Percentiles rank a stretch among this genome's conserved stretches.
phyloP scores from a whole-genome alignment of 2,888 invertebrate genomes.

The Plagodis pulveraria region DNA sequence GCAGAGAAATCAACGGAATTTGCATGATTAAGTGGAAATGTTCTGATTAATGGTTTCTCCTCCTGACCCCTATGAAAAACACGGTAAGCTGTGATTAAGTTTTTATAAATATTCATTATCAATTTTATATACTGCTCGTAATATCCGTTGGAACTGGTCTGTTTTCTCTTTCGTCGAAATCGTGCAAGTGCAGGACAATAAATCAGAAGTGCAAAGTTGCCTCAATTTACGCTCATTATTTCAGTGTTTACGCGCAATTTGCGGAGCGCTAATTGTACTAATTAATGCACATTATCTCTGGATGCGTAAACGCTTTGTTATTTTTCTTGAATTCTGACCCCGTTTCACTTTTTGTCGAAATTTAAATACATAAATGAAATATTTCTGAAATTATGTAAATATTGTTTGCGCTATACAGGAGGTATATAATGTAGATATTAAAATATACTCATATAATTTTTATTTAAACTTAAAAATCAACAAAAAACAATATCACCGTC shows the following conservation, averaged over 20 bases:
- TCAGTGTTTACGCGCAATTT: slow-evolving; percentile 80
- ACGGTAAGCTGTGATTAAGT: slow-evolving; percentile 73
- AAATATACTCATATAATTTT: no score
- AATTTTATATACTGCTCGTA: slow-evolving; percentile 78
- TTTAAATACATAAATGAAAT: not conserved
- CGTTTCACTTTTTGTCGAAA: slow-evolving; percentile 43
- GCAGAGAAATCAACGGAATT: slow-evolving; percentile 57
- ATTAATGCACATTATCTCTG: slow-evolving; percentile 79
- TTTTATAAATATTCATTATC: slow-evolving; percentile 83
- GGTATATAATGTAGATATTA: no score
- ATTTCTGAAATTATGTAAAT: no score
- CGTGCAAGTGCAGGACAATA: slow-evolving; percentile 80
- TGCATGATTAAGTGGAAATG: slow-evolving; percentile 75
- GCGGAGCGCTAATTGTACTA: slow-evolving; percentile 83
- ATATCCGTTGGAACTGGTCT: slow-evolving; percentile 78
- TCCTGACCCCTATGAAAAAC: slow-evolving; percentile 69
- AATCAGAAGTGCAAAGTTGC: slow-evolving; percentile 84
- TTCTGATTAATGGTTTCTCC: slow-evolving; percentile 77
- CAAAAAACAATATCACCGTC: no score
- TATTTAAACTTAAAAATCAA: no score
- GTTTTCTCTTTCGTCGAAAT: slow-evolving; percentile 84
- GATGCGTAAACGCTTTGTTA: slow-evolving; percentile 70
- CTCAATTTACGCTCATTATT: slow-evolving; percentile 83
- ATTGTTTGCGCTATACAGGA: no score
- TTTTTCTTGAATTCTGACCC: slow-evolving; percentile 58